Base-by-base conservation (phyloP, 92 coral and sea anemone genomes). In the Porites rus region DNA sequence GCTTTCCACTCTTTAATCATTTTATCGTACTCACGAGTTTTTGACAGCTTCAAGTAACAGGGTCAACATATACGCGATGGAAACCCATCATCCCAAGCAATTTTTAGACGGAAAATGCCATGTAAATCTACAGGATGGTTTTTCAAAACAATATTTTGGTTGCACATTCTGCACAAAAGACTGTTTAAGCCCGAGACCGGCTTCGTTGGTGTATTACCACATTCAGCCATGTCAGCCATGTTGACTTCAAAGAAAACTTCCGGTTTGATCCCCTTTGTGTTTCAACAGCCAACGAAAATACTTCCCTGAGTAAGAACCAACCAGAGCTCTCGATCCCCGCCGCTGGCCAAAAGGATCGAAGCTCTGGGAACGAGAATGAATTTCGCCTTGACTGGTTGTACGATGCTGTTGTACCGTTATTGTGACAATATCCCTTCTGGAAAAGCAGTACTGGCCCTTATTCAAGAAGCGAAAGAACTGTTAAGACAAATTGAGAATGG, bases 401-500 rank as follows among this genome's bases (percentile, higher is more conserved):
- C 21, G 82, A 88, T 78, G 83, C 83, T 53, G 76, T 88, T 21
- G 87, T 82, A 17, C 74, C n/a, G 88, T 74, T 82, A 88, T 28
- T 51, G 82, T 38, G 87, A 74, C 77, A 53, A 51, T 22, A 75
- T 88, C 43, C 83, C 83, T 6, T 70, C 85, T 78, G 80, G 86
- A 8, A 86, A 59, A 14, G 86, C 85, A 2, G 72, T 87, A 25
- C 10, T 79, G 51, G 54, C 24, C 80, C 65, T 79, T 16, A 46
- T 60, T 31, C 43, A 74, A 46, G 79, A 61, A 79, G 90, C 79
- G 50, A 51, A 60, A 59, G 90, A 31, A 60, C 74, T 76, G 14
- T 21, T 82, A 14, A 46, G 88, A 14, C 53, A 80, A 71, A 68
- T 53, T 66, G 86, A 83, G 51, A 50, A 16, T 38, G 79, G 31